phyloP scores from a whole-genome alignment of 2,797 vertebrate species.

The Peromyscus eremicus region DNA sequence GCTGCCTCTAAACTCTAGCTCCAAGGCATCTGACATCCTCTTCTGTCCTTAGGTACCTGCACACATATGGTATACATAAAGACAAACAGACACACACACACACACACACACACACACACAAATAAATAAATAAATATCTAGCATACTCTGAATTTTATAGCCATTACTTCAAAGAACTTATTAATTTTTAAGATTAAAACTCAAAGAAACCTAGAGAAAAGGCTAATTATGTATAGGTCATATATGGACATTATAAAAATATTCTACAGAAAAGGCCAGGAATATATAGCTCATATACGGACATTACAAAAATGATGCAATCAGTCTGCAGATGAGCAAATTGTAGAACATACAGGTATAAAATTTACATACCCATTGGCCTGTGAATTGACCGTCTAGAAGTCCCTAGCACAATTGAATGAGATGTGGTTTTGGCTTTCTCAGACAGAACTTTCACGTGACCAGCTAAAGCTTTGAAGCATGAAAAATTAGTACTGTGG shows the following conservation, averaged over 20 bases:
- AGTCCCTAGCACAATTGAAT: neutral
- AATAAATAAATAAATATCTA: neutral
- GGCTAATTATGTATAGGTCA: neutral
- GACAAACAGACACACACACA: neutral
- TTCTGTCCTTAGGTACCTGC: neutral
- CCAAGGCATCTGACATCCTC: neutral
- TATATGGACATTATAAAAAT: neutral
- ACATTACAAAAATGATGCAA: neutral
- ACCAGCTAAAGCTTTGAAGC: neutral
- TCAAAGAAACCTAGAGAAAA: neutral
- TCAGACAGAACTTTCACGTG: neutral
- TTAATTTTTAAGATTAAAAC: neutral
- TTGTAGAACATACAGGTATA: neutral
- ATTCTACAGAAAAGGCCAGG: neutral
- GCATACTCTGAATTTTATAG: neutral
- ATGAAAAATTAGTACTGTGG: neutral
- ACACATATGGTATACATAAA: too few relatives aligned
- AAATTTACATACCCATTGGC: neutral
- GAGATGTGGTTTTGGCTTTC: neutral
- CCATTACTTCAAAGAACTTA: neutral
- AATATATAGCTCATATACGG: neutral
- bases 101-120: neutral
- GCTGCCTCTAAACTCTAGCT: neutral
- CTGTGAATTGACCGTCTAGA: neutral
- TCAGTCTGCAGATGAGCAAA: neutral